A percentile compares a stretch with the other conserved stretches of the same genome.
phyloP scores from a whole-genome alignment of 2,113 vertebrate species.

The Dicentrarchus labrax region DNA sequence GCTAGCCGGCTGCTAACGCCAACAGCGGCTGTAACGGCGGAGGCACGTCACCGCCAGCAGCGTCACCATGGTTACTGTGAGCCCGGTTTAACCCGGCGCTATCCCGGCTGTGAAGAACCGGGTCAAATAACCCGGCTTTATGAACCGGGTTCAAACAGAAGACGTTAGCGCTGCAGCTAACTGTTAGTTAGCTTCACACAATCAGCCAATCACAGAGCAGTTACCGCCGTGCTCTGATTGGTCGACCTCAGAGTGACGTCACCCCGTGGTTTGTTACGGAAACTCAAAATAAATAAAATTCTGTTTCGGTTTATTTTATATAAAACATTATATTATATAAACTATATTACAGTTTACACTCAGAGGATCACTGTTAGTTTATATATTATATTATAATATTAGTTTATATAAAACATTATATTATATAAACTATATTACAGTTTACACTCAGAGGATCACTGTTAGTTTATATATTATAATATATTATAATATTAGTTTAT shows the following conservation, averaged over 20 bases:
- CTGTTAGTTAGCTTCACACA: not conserved
- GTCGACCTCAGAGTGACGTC: not conserved
- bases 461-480: no score
- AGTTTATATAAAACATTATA: no score
- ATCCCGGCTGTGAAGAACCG: not conserved
- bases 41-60: conserved; percentile 26
- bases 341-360: no score
- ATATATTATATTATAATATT: no score
- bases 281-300: no score
- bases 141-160: not conserved
- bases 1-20: conserved; percentile 10
- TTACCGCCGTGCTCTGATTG: conserved; percentile 6
- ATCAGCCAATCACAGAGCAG: not conserved
- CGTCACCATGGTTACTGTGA: not conserved
- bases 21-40: not conserved
- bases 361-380: no score
- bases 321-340: no score
- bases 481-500: no score
- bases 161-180: not conserved
- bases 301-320: no score
- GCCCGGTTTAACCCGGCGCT: not conserved
- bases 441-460: no score
- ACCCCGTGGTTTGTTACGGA: no score
- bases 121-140: not conserved
- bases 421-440: no score